Base-by-base conservation (phyloP, 2,113 vertebrate genomes). In the Vicugna pacos region DNA sequence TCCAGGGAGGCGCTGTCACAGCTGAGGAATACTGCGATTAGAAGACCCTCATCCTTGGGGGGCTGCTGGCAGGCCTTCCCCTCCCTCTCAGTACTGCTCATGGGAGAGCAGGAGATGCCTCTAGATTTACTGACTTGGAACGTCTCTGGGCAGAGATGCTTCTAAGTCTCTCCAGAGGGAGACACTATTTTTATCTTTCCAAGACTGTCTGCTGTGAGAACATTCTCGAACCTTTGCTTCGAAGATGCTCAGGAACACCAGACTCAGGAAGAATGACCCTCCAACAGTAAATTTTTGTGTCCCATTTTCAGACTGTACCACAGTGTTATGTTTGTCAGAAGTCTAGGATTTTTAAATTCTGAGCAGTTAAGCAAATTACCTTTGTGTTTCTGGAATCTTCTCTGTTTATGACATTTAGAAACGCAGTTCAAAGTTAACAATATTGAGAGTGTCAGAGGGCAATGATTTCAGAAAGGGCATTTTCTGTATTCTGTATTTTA, bases 81-180 rank as follows among this genome's bases (percentile, higher is more conserved):
- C 48, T n/a, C n/a, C n/a, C 4, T 0, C 4, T 13, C 15, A 65
- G 17, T 15, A 2, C 32, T 73, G 48, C 30, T 70, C 30, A 16
- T 0, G 26, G 13, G 7, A 56, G 22, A 0, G 4, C 0, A 83
- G 12, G 4, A 46, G 8, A 35, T 8, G 2, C 15, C 16, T 62
- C 42, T n/a, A 28, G 15, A 46, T 54, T 38, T 58, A 22, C 8
- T 32, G 58, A 22, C 67, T 46, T 38, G 28, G 32, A 48, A 38
- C 22, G 3, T 58, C 46, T 82, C 52, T 48, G 17, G n/a, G n/a
- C 28, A 96, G 83, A 77, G 93, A 84, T 24, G 16, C 60, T 32
- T 70, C 19, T 65, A 50, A 48, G 48, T 70, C 69, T 88, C 58
- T 42, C 82, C 30, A 9, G 17, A 48, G 5, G 26, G 0, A 84